Conservation (phyloP, 2,113 vertebrate species). For the Perca fluviatilis region DNA sequence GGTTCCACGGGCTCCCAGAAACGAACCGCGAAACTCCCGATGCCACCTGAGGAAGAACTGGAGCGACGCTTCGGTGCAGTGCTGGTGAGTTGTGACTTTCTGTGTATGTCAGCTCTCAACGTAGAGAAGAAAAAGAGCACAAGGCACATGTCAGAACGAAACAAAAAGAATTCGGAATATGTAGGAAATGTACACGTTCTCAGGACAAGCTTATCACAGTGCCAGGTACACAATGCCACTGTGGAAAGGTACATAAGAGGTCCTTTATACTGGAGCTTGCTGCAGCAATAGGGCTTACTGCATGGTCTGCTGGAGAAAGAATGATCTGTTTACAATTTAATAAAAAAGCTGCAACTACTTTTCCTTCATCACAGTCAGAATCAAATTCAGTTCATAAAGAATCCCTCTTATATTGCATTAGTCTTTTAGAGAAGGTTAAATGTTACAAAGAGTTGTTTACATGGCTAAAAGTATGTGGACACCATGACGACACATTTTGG, state of each 20-base stretch:
- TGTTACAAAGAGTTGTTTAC: not conserved
- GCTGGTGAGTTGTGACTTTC: constrained; percentile 84
- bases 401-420: not conserved
- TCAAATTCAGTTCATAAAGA: not conserved
- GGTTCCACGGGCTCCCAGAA: constrained; percentile 61
- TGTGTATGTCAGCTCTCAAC: constrained; percentile 11
- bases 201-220: constrained; percentile 54
- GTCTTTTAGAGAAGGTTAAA: not conserved
- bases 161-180: constrained; percentile 67
- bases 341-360: not conserved
- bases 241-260: constrained; percentile 56
- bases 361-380: not conserved
- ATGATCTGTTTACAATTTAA: constrained; percentile 27
- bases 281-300: constrained; percentile 35
- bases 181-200: constrained; percentile 61
- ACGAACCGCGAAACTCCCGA: constrained; percentile 82
- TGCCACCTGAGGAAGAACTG: constrained; percentile 88
- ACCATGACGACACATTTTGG: not conserved
- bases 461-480: not conserved
- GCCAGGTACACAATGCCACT: constrained; percentile 58
- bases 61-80: constrained; percentile 88
- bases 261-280: constrained; percentile 62
- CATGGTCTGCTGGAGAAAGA: constrained; percentile 9
- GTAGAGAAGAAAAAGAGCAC: not conserved
- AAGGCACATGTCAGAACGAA: constrained; percentile 24